Conservation (phyloP, 2,797 vertebrate genomes). For the Perodicticus potto region DNA sequence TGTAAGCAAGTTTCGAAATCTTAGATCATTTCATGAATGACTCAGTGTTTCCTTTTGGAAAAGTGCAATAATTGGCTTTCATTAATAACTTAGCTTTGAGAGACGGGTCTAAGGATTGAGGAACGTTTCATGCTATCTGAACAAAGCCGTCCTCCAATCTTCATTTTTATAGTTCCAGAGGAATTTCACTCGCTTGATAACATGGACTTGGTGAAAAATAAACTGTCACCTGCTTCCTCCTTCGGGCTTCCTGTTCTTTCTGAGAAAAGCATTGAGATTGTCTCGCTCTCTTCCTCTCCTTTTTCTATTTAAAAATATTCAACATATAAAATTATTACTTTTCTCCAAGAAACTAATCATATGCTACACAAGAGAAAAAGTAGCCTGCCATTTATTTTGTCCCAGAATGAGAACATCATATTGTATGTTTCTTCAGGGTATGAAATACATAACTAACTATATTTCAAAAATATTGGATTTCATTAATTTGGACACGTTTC, state of each 20-base stretch:
- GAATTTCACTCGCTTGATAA: slow-evolving; percentile 74
- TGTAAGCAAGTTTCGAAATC: slow-evolving; percentile 83
- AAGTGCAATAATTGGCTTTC: slow-evolving; percentile 70
- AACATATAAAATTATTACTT: not conserved
- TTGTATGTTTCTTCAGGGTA: not conserved
- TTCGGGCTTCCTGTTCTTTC: slow-evolving; percentile 70
- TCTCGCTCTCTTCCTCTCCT: not conserved
- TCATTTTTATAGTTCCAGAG: slow-evolving; percentile 48
- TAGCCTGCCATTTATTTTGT: not conserved
- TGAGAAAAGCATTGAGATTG: slow-evolving; percentile 54
- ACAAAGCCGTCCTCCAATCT: not conserved
- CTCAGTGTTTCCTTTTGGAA: slow-evolving; percentile 83
- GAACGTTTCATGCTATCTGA: not conserved
- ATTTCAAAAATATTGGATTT: slow-evolving; percentile 20
- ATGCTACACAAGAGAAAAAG: not conserved
- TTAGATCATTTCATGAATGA: slow-evolving; percentile 81
- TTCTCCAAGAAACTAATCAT: not conserved
- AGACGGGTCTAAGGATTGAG: not conserved
- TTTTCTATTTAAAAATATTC: slow-evolving; percentile 28
- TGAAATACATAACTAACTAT: not conserved
- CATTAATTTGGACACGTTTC: not conserved
- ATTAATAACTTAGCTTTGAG: slow-evolving; percentile 53
- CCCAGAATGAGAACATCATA: not conserved
- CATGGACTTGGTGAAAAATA: slow-evolving; percentile 38
- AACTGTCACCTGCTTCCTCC: slow-evolving; percentile 73